phyloP scores from a whole-genome alignment of 2,113 vertebrate species.

The Cricetomys ansorgei region DNA sequence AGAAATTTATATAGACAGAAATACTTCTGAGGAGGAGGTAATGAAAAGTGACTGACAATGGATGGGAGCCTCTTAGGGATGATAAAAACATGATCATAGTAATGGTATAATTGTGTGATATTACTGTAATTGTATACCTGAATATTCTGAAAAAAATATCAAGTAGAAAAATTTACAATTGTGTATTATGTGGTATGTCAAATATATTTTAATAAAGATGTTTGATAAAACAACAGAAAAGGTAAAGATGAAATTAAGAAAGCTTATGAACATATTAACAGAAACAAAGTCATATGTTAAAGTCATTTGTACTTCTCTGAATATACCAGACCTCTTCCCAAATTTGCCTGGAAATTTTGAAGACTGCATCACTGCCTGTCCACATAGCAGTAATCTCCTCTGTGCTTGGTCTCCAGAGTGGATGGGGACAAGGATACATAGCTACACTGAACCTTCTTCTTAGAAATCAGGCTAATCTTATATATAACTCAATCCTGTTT shows the following conservation, averaged over 20 bases:
- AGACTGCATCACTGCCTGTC: neutral
- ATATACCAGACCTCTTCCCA: neutral
- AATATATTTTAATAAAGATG: slow-evolving; percentile 6
- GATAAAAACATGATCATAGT: slow-evolving; percentile 36
- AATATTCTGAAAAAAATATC: slow-evolving; percentile 36
- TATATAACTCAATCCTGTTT: slow-evolving; percentile 5
- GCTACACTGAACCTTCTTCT: neutral
- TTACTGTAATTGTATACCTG: neutral
- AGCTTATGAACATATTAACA: neutral
- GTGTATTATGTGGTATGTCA: neutral
- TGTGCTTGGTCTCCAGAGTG: neutral
- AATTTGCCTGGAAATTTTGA: neutral
- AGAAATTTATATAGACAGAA: neutral
- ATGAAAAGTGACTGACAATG: neutral
- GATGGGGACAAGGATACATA: neutral
- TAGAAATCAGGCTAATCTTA: neutral
- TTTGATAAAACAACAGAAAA: neutral
- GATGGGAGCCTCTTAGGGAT: neutral
- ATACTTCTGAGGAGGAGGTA: neutral
- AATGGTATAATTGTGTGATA: no score
- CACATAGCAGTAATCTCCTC: neutral
- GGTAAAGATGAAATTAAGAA: slow-evolving; percentile 43
- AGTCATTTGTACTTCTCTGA: neutral
- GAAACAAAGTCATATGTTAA: no score
- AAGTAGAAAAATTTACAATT: neutral